Evolutionary conservation across 2,888 invertebrate genomes (phyloP), one percentile per base, ranked within the genome.

Genomic region (Scotopteryx bipunctaria): DNA sequence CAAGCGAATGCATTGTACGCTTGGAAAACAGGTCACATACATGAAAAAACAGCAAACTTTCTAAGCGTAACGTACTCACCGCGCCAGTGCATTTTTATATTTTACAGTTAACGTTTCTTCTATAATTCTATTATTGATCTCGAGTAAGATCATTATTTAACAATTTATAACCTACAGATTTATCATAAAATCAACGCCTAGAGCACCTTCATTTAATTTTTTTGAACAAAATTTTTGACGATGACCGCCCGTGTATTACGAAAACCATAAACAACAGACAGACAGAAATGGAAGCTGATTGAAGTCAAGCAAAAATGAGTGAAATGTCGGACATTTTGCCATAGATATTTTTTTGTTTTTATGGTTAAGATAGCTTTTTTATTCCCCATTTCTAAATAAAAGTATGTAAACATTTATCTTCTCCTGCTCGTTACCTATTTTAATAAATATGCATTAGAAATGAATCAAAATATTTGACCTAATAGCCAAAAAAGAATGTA

Each of bases 41-140:
- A 70, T 67, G 58, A 63, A 76, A 84, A 84, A 86, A 84, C 80
- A 78, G 80, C 78, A 76, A 81, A 89, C 88, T 88, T 89, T 89
- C 88, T 88, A 87, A 85, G 84, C 82, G 81, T 86, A 89, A 86
- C 84, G 85, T 90, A 94, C 95, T 94, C 92, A 99, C 99, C 98
- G 98, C 78, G 97, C 96, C 88, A 96, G 92, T 80, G 97, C 97
- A 94, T 98, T 98, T 91, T 95, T 96, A 91, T 98, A 98, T 93
- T 99, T 99, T 74, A 97, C 94, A 79, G 95, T 94, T 83, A 99
- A 92, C 57, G 98, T 97, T 91, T 99, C 99, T 92, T 98, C 98
- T 76, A 99, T 95, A 91, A 99, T 98, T 91, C 98, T 95, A 93
- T 99, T 99, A 92, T 99, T 97, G 92, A 98, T 98, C 94, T 99